These are phyloP conservation scores for Odocoileus virginianus DNA, from an alignment of 2,113 vertebrate species.

Conservation along the genomic window DNA sequence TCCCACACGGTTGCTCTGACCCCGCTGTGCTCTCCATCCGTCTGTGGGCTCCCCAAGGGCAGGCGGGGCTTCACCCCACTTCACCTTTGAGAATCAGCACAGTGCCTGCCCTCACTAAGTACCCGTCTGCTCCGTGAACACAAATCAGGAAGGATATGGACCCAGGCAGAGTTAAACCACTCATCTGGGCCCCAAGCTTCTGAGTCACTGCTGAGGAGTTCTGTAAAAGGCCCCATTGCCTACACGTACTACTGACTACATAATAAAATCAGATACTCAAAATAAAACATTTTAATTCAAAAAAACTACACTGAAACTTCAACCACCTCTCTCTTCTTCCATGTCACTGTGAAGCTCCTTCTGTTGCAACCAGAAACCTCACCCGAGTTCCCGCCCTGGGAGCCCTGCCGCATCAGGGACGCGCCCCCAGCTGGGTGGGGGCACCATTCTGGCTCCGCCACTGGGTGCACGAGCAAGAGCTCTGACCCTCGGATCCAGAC, in stretches of 20 bases:
- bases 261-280: background rate
- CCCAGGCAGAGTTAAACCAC: background rate
- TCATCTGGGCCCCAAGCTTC: background rate
- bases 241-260: background rate
- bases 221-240: background rate
- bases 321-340: background rate
- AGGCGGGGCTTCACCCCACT: background rate
- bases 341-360: background rate
- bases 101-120: background rate
- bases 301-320: background rate
- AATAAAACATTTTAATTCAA: background rate
- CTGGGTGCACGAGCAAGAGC: rapidly evolving
- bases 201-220: background rate
- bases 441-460: rapidly evolving
- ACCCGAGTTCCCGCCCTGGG: background rate
- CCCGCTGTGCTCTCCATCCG: background rate
- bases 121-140: background rate
- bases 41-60: background rate
- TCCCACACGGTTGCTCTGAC: rapidly evolving
- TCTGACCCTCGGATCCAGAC: background rate
- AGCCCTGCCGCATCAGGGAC: background rate
- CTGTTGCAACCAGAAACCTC: background rate
- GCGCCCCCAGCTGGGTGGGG: rapidly evolving
- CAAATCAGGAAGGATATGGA: background rate
- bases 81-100: background rate